Evolutionary conservation across 2,888 invertebrate genomes (phyloP), one percentile per base, ranked within the genome.

Genomic region (Camptogramma bilineatum): DNA sequence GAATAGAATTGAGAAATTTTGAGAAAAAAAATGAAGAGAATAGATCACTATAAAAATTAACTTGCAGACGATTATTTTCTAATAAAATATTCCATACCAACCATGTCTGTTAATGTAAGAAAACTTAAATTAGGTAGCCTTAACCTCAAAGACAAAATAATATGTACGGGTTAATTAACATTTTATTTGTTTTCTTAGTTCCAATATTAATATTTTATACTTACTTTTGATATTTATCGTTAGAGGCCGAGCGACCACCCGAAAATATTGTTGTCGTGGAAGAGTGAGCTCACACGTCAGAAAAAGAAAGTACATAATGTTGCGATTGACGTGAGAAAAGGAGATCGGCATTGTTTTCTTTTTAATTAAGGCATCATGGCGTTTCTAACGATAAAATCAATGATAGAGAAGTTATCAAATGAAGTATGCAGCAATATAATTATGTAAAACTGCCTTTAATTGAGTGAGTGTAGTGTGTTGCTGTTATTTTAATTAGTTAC

Each of bases 381-480:
- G 4, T 28, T 7, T 28, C 28, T 7, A 28, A 28, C 7, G 28
- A 5, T 28, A 28, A 28, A 7, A 28, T 28, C 28, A 28, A 4
- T 28, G 7, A 7, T 28, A 7, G 4, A 28, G 1, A 28, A 28
- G 7, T 28, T 28, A 28, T 28, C 0, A 4, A 28, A 4, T 28
- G 28, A 44, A 59, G 55, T 52, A 57, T 52, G 48, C 68, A 68
- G 67, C 64, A 52, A 61, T 66, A 50, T n/a, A n/a, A n/a, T 24
- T 24, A 24, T 63, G 24, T 52, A 46, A 68, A 68, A 70, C 73
- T 74, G 75, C 74, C 70, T 71, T 70, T 69, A 65, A 67, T 70
- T 70, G 73, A 66, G 68, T 71, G 69, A 71, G 68, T 73, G 73
- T 72, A 69, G 69, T 62, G 70, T 72, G 68, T 69, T 63, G 68